Evolutionary conservation across 2,113 vertebrate genomes (phyloP).

Genomic region (Hippocampus abdominalis): DNA sequence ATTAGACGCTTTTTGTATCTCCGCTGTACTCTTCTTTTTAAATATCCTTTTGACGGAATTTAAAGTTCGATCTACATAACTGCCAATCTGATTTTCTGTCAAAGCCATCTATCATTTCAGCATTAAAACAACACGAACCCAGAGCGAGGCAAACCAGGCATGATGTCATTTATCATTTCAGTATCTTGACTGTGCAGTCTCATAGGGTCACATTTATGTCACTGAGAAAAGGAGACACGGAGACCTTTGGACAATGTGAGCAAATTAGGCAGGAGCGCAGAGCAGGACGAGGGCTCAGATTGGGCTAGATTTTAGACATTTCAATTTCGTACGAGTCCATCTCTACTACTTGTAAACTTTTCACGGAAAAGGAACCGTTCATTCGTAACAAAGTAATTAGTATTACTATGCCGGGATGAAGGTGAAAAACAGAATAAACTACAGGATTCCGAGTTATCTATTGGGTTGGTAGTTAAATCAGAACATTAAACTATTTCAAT

Average conservation of each 20-base stretch:
- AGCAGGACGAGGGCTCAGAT: constrained; percentile 40
- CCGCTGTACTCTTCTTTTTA: constrained; percentile 4
- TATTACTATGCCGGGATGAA: not conserved
- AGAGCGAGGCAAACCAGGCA: constrained; percentile 37
- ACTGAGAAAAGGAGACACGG: constrained; percentile 43
- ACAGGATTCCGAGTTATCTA: not conserved
- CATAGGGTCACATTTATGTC: constrained; percentile 31
- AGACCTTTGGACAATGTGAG: constrained; percentile 40
- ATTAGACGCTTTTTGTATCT: not conserved
- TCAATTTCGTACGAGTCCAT: constrained; percentile 38
- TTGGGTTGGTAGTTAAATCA: not conserved
- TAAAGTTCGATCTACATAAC: constrained; percentile 24
- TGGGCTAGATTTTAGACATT: not conserved
- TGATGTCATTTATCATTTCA: constrained; percentile 54
- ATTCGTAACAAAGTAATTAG: not conserved
- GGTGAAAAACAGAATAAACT: not conserved
- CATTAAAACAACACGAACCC: constrained; percentile 43
- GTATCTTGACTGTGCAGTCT: constrained; percentile 44
- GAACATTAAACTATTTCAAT: not conserved
- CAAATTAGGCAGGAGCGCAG: constrained; percentile 45
- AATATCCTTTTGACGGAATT: constrained; percentile 28
- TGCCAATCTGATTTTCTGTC: constrained; percentile 37
- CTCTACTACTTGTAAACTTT: constrained; percentile 9
- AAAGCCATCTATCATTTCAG: constrained; percentile 27
- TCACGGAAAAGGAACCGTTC: constrained; percentile 15